These are phyloP conservation scores for Microhierax caerulescens DNA, from an alignment of 2,797 vertebrate genomes.

Conservation along the genomic window DNA sequence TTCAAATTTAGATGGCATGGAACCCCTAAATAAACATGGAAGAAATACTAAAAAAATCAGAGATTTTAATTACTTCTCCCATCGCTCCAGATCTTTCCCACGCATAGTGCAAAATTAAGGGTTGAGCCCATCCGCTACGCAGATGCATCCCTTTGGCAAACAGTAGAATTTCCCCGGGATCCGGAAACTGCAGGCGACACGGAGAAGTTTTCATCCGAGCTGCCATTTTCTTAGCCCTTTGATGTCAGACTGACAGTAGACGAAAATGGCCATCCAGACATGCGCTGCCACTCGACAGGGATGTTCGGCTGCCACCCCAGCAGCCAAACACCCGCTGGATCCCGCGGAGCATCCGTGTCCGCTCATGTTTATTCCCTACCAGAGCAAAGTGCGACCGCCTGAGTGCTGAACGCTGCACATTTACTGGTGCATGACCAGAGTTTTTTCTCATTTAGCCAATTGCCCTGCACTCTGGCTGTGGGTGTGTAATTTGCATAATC, in stretches of 20 bases:
- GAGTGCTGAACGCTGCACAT: not conserved
- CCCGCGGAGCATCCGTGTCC: rapidly evolving
- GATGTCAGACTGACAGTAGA: not conserved
- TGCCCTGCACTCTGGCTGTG: slow-evolving; percentile 33
- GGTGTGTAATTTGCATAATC: slow-evolving; percentile 45
- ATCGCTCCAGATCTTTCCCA: not conserved
- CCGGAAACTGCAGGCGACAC: not conserved
- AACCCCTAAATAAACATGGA: not conserved
- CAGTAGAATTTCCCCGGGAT: not conserved
- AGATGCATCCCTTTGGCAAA: not conserved
- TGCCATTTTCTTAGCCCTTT: not conserved
- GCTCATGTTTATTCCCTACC: not conserved
- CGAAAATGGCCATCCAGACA: not conserved
- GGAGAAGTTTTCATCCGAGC: not conserved
- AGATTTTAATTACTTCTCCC: not conserved
- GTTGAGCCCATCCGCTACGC: not conserved
- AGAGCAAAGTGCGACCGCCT: not conserved
- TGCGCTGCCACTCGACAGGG: rapidly evolving
- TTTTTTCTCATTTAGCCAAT: slow-evolving; percentile 36
- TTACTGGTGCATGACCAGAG: not conserved
- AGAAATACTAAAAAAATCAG: not conserved
- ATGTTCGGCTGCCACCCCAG: not conserved
- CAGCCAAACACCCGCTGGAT: rapidly evolving
- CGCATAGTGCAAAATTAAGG: not conserved
- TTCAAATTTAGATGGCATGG: not conserved